phyloP scores from a whole-genome alignment of 23 tunicate genomes.

The Botrylloides violaceus region DNA sequence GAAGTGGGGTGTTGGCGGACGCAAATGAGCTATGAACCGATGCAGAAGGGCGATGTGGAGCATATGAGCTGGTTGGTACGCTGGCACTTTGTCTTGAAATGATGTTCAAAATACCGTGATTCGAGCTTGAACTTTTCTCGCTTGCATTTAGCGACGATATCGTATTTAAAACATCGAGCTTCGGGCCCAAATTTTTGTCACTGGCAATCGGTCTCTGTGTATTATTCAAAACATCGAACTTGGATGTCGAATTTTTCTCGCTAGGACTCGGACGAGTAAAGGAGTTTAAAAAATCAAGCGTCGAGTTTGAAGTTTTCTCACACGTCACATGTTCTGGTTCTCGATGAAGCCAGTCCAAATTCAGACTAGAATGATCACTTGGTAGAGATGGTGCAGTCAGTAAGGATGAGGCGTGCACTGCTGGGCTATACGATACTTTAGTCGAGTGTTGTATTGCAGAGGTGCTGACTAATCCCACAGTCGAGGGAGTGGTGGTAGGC shows the following conservation, averaged over 20 bases:
- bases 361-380: neutral
- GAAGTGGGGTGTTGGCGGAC: neutral
- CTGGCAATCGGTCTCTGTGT: too few relatives aligned
- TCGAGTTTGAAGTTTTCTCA: neutral
- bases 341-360: constrained; percentile 19
- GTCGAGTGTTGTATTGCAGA: neutral
- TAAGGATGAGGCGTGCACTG: neutral
- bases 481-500: neutral
- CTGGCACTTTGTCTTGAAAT: neutral
- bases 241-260: too few relatives aligned
- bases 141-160: too few relatives aligned
- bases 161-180: too few relatives aligned
- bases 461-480: neutral
- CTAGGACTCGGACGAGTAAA: neutral
- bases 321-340: neutral
- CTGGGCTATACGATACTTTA: neutral
- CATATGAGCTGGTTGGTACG: neutral
- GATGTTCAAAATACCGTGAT: neutral
- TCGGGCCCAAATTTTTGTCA: too few relatives aligned
- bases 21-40: neutral
- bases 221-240: too few relatives aligned
- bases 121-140: neutral
- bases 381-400: neutral
- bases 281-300: neutral
- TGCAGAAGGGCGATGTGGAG: too few relatives aligned